phyloP scores from a whole-genome alignment of 2,888 invertebrate genomes.

The Mythimna albipuncta region DNA sequence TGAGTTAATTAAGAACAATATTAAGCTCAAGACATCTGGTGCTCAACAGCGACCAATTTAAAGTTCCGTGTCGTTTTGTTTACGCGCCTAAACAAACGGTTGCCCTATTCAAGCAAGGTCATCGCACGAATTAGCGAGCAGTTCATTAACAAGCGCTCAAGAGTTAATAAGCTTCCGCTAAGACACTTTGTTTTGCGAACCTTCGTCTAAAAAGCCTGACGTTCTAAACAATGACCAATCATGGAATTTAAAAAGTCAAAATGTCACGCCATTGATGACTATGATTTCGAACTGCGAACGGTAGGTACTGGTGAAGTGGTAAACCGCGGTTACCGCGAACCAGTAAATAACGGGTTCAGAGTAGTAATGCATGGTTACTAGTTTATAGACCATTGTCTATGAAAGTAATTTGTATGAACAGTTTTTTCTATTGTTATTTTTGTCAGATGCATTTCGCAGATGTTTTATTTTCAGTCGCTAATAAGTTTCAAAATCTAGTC shows the following conservation, averaged over 20 bases:
- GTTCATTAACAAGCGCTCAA: constrained; percentile 41
- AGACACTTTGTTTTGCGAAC: constrained; percentile 8
- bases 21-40: neutral
- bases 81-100: constrained; percentile 37
- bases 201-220: constrained; percentile 5
- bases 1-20: neutral
- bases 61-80: constrained; percentile 17
- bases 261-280: constrained; percentile 7
- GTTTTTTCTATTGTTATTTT: neutral
- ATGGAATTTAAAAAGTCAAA: neutral
- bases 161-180: constrained; percentile 37
- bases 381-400: constrained; percentile 34
- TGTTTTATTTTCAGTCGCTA: neutral
- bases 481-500: neutral
- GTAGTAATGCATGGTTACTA: constrained; percentile 15
- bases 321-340: constrained; percentile 1
- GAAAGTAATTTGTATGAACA: constrained; percentile 1
- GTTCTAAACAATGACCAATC: constrained; percentile 10
- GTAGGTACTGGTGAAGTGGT: neutral
- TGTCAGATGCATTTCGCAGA: constrained; percentile 3
- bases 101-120: constrained; percentile 46
- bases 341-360: constrained; percentile 24
- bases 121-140: constrained; percentile 26
- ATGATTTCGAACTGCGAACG: constrained; percentile 12
- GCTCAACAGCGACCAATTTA: constrained; percentile 1